A percentile compares a stretch with the other conserved stretches of the same genome.
These are phyloP conservation scores for Mechanitis messenoides DNA, from an alignment of 2,888 invertebrate species.

Conservation along the genomic window DNA sequence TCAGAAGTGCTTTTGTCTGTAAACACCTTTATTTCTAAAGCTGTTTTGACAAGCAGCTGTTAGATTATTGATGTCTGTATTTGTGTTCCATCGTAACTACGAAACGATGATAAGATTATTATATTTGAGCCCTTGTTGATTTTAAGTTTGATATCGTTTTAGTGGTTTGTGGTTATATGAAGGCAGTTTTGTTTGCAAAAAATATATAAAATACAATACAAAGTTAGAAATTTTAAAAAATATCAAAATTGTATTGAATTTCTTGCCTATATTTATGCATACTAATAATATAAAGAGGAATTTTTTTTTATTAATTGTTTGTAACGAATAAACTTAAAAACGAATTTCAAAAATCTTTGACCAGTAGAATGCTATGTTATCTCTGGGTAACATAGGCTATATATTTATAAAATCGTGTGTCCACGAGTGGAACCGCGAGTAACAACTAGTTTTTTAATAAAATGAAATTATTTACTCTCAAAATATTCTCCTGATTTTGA, in stretches of 20 bases:
- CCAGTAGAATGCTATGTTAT: too few relatives aligned
- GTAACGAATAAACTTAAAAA: too few relatives aligned
- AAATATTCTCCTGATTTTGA: background rate
- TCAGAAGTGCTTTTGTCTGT: slow-evolving; percentile 48
- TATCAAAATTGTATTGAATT: too few relatives aligned
- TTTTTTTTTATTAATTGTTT: too few relatives aligned
- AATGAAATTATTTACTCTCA: too few relatives aligned
- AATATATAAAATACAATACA: background rate
- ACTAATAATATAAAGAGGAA: too few relatives aligned
- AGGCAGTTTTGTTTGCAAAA: slow-evolving; percentile 20
- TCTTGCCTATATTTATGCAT: too few relatives aligned
- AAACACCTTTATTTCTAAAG: slow-evolving; percentile 70
- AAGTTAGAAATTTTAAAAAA: background rate
- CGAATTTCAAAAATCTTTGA: too few relatives aligned
- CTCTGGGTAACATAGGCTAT: too few relatives aligned
- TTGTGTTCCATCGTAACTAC: slow-evolving; percentile 26
- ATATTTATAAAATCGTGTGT: too few relatives aligned
- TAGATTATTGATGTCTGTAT: slow-evolving; percentile 47
- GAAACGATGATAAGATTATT: slow-evolving; percentile 32
- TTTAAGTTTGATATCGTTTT: slow-evolving; percentile 29
- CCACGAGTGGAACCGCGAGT: too few relatives aligned
- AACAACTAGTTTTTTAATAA: too few relatives aligned
- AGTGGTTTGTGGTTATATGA: slow-evolving; percentile 12
- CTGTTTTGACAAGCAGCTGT: slow-evolving; percentile 69
- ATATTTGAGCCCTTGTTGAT: slow-evolving; percentile 32